Evolutionary conservation across 2,888 invertebrate species (phyloP).

Genomic region (Brassicogethes aeneus): DNA sequence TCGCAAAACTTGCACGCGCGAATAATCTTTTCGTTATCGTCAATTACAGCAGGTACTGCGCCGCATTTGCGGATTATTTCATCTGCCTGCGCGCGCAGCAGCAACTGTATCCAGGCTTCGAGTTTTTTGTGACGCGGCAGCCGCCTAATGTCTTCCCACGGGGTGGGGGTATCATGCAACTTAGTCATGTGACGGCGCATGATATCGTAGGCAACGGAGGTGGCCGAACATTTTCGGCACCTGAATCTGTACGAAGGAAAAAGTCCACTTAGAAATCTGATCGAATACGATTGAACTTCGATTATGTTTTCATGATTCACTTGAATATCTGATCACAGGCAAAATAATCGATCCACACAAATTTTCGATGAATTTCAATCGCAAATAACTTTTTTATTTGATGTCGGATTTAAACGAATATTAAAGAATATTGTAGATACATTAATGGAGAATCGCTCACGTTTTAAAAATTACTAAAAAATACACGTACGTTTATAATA

Average conservation of each 20-base stretch:
- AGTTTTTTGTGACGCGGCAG: slow-evolving; percentile 19
- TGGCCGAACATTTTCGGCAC: slow-evolving; percentile 50
- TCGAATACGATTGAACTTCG: too few relatives aligned
- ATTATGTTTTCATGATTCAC: too few relatives aligned
- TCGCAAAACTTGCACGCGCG: slow-evolving; percentile 14
- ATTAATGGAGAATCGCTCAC: too few relatives aligned
- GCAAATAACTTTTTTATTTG: too few relatives aligned
- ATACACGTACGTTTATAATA: too few relatives aligned
- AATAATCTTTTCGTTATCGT: slow-evolving; percentile 4
- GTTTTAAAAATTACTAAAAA: too few relatives aligned
- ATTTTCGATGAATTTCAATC: too few relatives aligned
- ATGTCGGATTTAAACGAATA: too few relatives aligned
- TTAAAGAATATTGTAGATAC: too few relatives aligned
- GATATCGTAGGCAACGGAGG: slow-evolving; percentile 47
- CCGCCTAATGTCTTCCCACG: slow-evolving; percentile 14
- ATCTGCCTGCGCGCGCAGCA: slow-evolving; percentile 23
- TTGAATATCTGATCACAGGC: too few relatives aligned
- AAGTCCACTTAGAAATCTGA: too few relatives aligned
- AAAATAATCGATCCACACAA: too few relatives aligned
- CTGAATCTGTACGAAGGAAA: slow-evolving; percentile 48
- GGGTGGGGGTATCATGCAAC: slow-evolving; percentile 36
- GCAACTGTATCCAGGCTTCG: slow-evolving; percentile 28
- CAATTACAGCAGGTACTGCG: slow-evolving; percentile 7
- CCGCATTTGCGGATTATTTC: slow-evolving; percentile 14
- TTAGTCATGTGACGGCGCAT: slow-evolving; percentile 47